Conservation (phyloP, 2,797 vertebrate genomes). For the Xyrichtys novacula region DNA sequence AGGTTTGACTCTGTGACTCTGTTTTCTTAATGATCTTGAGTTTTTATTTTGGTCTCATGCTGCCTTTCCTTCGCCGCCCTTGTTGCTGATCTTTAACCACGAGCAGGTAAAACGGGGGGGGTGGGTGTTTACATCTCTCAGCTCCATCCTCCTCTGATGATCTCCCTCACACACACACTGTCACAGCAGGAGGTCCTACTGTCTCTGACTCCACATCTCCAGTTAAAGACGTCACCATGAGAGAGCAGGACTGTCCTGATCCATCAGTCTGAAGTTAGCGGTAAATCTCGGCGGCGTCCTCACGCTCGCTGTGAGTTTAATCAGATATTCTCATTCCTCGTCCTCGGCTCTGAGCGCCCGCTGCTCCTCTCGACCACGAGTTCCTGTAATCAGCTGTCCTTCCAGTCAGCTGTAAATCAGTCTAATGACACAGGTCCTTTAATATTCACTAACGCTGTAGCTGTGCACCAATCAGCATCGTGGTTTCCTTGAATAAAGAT, state of each 20-base stretch:
- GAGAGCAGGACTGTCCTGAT: too few relatives aligned
- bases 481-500: not conserved
- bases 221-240: constrained; percentile 11
- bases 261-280: constrained; percentile 54
- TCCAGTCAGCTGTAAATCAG: constrained; percentile 15
- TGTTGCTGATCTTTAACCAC: constrained; percentile 19
- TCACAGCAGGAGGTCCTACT: constrained; percentile 33
- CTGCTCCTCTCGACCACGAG: constrained; percentile 20
- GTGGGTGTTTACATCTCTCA: constrained; percentile 56
- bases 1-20: constrained; percentile 68
- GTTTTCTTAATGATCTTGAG: constrained; percentile 69
- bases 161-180: too few relatives aligned
- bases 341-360: constrained; percentile 33
- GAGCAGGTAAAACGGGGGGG: constrained; percentile 23
- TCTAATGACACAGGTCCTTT: constrained; percentile 10
- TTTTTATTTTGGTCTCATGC: constrained; percentile 50
- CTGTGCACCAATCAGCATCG: not conserved
- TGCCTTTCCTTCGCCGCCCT: constrained; percentile 50
- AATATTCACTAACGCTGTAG: not conserved
- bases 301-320: constrained; percentile 54
- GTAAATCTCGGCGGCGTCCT: constrained; percentile 46
- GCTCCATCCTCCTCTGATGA: constrained; percentile 33
- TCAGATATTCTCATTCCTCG: constrained; percentile 45
- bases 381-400: constrained; percentile 47
- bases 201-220: constrained; percentile 3